phyloP scores from a whole-genome alignment of 37 sponge, comb jelly and placozoan genomes.

The Bolinopsis microptera region DNA sequence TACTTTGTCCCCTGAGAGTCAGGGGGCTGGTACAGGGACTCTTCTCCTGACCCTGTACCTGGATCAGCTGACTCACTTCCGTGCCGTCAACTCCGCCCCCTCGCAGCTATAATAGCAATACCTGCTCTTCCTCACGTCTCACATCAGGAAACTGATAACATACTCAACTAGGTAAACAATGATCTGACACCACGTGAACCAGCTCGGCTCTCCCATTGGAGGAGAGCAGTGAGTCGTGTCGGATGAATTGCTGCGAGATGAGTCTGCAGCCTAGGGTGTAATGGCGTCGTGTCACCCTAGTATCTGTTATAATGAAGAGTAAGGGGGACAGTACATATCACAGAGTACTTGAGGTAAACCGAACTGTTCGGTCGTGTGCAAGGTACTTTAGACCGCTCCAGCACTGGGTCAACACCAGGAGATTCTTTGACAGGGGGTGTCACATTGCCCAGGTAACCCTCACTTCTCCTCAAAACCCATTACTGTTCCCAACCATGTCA shows the following conservation, averaged over 20 bases:
- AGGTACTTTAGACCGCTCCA: too few relatives aligned
- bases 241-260: not conserved
- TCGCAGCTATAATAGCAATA: not conserved
- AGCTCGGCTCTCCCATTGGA: not conserved
- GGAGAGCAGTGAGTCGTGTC: slow-evolving; percentile 31
- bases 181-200: not conserved
- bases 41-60: too few relatives aligned
- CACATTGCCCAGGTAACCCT: too few relatives aligned
- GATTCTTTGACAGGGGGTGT: too few relatives aligned
- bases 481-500: too few relatives aligned
- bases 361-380: too few relatives aligned
- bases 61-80: not conserved
- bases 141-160: not conserved
- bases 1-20: not conserved
- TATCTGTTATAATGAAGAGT: not conserved
- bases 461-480: not conserved
- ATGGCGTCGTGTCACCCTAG: not conserved
- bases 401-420: too few relatives aligned
- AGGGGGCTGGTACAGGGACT: not conserved
- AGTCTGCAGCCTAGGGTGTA: too few relatives aligned
- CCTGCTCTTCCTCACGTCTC: not conserved
- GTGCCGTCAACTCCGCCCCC: not conserved
- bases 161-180: slow-evolving; percentile 10
- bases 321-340: too few relatives aligned
- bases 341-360: too few relatives aligned